Conservation (phyloP, 2,113 vertebrate genomes). For the Psittacus erithacus region DNA sequence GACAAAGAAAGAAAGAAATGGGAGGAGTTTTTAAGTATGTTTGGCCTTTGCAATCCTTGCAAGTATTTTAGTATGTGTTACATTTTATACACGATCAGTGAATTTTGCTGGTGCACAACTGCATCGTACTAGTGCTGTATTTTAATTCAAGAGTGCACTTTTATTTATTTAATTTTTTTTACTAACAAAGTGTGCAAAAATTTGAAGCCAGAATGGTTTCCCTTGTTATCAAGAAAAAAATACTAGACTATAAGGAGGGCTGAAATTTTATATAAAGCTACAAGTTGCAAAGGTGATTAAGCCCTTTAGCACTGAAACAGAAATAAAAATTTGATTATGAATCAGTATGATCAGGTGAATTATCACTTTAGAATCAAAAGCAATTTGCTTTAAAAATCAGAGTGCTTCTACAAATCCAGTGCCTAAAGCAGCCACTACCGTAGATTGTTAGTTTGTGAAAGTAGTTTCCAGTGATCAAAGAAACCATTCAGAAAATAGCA, state of each 20-base stretch:
- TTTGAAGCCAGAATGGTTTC: constrained; percentile 23
- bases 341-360: not conserved
- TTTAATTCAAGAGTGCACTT: constrained; percentile 29
- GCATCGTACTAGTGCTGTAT: constrained; percentile 5
- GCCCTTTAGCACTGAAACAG: constrained; percentile 9
- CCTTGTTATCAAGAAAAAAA: not conserved
- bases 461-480: constrained; percentile 57
- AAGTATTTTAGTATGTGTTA: not conserved
- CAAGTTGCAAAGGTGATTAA: constrained; percentile 16
- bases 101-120: constrained; percentile 20
- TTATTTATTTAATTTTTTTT: not conserved
- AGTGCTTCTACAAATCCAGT: constrained; percentile 69
- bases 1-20: not conserved
- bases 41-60: constrained; percentile 35
- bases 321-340: not conserved
- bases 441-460: constrained; percentile 59
- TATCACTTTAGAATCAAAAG: constrained; percentile 21
- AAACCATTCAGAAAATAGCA: constrained; percentile 48
- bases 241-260: not conserved
- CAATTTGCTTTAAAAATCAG: constrained; percentile 61
- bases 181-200: not conserved
- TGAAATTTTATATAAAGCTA: constrained; percentile 18
- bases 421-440: constrained; percentile 55
- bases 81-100: not conserved
- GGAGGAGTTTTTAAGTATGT: not conserved